Percentiles rank a stretch among this genome's conserved stretches.
These are phyloP conservation scores for Aporophyla nigra DNA, from an alignment of 2,888 invertebrate species.

Conservation along the genomic window DNA sequence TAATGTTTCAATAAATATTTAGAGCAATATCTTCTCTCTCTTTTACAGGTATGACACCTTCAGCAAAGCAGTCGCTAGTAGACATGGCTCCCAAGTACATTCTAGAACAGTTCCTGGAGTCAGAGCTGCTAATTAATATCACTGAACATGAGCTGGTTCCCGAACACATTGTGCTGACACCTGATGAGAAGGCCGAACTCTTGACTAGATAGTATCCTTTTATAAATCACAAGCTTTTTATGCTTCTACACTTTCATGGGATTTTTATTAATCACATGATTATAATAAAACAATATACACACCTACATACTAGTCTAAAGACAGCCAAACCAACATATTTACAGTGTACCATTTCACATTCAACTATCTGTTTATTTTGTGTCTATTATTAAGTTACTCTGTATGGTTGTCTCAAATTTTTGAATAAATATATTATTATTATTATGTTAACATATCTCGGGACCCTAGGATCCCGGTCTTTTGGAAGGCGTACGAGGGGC, in stretches of 20 bases:
- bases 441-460: too few species aligned
- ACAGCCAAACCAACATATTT: too few species aligned
- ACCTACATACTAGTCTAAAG: too few species aligned
- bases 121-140: constrained; percentile 99
- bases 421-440: too few species aligned
- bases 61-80: constrained; percentile 98
- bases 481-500: too few species aligned
- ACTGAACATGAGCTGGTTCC: constrained; percentile 99
- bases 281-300: not conserved
- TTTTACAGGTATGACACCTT: constrained; percentile 98
- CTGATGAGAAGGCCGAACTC: constrained; percentile 99
- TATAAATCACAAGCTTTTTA: constrained; percentile 1
- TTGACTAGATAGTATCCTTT: constrained; percentile 97
- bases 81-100: constrained; percentile 99
- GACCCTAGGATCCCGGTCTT: too few species aligned
- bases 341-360: too few species aligned
- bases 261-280: not conserved
- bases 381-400: too few species aligned
- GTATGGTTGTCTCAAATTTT: too few species aligned
- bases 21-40: not conserved
- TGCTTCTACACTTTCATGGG: not conserved
- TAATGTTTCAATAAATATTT: not conserved
- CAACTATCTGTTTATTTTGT: too few species aligned
- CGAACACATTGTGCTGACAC: constrained; percentile 99
- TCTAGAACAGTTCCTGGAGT: constrained; percentile 98